phyloP scores from a whole-genome alignment of 2,797 vertebrate species.

The Pipistrellus pygmaeus region DNA sequence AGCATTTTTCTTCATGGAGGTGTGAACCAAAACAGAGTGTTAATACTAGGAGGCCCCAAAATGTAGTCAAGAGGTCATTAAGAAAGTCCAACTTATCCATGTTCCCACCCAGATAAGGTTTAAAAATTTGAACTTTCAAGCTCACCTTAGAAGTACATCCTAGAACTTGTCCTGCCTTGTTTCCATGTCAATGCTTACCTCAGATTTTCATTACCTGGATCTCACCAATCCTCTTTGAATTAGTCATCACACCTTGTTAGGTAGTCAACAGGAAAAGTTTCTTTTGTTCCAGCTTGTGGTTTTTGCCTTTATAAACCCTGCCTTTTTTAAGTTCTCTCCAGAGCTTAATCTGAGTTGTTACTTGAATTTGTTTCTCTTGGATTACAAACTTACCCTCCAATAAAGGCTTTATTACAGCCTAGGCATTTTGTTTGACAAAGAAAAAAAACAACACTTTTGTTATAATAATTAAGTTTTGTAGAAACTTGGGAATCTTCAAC shows the following conservation, averaged over 20 bases:
- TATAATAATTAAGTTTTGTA: constrained; percentile 55
- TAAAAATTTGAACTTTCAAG: neutral
- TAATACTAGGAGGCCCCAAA: neutral
- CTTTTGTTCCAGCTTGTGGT: neutral
- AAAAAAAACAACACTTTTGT: neutral
- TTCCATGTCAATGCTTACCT: neutral
- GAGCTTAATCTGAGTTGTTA: neutral
- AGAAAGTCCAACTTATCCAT: neutral
- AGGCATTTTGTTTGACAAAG: neutral
- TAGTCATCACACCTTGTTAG: neutral
- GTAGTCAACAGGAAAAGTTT: neutral
- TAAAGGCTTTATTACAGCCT: neutral
- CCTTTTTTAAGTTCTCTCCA: neutral
- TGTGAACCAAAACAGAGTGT: neutral
- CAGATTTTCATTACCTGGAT: neutral
- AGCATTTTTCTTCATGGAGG: constrained; percentile 56
- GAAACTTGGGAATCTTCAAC: neutral
- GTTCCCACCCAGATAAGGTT: neutral
- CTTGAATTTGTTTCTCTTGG: neutral
- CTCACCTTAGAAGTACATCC: neutral
- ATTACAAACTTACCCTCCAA: neutral
- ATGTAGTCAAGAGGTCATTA: neutral
- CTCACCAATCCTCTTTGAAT: neutral
- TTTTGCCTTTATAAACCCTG: neutral
- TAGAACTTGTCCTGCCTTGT: neutral